phyloP scores from a whole-genome alignment of 1,140 invertebrate species.

The Nomia melanderi region DNA sequence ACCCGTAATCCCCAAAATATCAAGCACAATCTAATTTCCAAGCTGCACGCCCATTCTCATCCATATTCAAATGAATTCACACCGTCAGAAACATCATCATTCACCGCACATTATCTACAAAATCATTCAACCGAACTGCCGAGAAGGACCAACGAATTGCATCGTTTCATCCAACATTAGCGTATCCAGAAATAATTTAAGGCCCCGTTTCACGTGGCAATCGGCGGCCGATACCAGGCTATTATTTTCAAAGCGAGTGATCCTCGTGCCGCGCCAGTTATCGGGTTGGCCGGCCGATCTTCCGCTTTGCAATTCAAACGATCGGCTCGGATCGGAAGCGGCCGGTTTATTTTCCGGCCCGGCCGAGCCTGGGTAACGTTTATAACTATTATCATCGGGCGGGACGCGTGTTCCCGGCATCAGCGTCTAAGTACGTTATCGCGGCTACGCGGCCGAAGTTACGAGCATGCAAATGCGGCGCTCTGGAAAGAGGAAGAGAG shows the following conservation, averaged over 20 bases:
- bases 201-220: not conserved
- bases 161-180: not conserved
- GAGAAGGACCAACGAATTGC: not conserved
- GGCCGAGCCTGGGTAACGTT: not conserved
- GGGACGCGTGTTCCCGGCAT: constrained; percentile 26
- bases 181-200: not conserved
- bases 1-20: too few relatives aligned
- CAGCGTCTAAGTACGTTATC: constrained; percentile 41
- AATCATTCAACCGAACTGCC: too few relatives aligned
- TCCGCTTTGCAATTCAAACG: not conserved
- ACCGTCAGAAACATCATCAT: too few relatives aligned
- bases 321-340: constrained; percentile 3
- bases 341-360: not conserved
- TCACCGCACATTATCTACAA: too few relatives aligned
- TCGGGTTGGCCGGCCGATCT: not conserved
- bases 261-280: not conserved
- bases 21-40: too few relatives aligned
- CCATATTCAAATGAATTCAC: too few relatives aligned
- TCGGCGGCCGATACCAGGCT: not conserved
- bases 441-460: constrained; percentile 24
- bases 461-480: constrained; percentile 51
- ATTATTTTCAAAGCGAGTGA: not conserved
- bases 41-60: too few relatives aligned
- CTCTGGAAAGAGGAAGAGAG: too few relatives aligned
- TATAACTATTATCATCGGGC: constrained; percentile 32